Evolutionary conservation across 2,797 vertebrate genomes (phyloP).

Genomic region (Rhincodon typus): DNA sequence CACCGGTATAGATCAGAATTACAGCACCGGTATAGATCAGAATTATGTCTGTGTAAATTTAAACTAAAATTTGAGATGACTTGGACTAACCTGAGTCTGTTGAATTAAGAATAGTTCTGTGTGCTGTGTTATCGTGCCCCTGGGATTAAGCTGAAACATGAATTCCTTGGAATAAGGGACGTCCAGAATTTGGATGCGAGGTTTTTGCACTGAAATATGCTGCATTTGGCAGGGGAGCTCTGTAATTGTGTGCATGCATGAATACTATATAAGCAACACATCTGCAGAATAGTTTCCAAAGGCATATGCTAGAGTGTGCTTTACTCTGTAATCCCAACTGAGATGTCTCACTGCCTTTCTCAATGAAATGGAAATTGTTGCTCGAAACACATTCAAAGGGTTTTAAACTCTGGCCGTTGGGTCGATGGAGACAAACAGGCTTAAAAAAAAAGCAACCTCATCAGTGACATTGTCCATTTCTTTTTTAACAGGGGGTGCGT

Average conservation of each 20-base stretch:
- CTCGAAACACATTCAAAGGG: neutral
- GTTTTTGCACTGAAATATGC: constrained; percentile 29
- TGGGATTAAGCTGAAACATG: constrained; percentile 3
- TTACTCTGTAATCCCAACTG: constrained; percentile 17
- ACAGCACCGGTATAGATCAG: neutral
- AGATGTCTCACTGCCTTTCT: neutral
- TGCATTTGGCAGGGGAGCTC: neutral
- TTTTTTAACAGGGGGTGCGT: constrained; percentile 70
- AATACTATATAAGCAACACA: constrained; percentile 21
- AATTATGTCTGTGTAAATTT: neutral
- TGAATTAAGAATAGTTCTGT: neutral
- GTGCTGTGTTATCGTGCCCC: neutral
- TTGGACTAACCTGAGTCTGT: constrained; percentile 13
- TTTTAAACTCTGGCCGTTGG: neutral
- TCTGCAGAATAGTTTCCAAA: constrained; percentile 10
- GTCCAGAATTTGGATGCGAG: neutral
- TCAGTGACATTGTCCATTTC: constrained; percentile 17
- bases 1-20: too few species aligned
- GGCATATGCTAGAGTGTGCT: neutral
- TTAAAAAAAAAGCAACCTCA: too few species aligned
- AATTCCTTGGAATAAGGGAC: constrained; percentile 26
- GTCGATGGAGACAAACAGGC: neutral
- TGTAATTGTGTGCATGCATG: constrained; percentile 21
- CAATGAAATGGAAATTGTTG: neutral
- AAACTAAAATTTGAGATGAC: constrained; percentile 22